Evolutionary conservation across 2,113 vertebrate species (phyloP).

Genomic region (Aspidoscelis tigris): DNA sequence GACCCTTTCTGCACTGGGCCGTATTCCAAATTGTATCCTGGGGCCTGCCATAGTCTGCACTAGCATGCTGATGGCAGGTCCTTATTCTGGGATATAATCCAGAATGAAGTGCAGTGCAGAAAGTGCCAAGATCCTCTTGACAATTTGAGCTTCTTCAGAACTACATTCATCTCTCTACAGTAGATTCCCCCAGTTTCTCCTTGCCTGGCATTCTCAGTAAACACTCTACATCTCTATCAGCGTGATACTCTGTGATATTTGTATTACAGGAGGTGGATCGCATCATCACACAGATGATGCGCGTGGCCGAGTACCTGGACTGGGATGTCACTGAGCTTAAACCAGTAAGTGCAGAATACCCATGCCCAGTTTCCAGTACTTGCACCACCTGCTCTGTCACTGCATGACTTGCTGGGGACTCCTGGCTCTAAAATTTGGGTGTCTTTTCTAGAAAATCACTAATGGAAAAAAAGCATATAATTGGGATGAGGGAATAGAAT

Average conservation of each 20-base stretch:
- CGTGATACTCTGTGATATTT: slow-evolving; percentile 2
- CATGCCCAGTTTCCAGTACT: no score
- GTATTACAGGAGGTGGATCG: slow-evolving; percentile 86
- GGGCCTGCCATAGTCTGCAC: no score
- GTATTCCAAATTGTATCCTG: no score
- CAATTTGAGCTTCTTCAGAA: background rate
- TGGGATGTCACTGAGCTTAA: slow-evolving; percentile 91
- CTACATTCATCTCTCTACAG: background rate
- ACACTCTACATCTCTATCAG: background rate
- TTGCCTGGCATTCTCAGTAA: background rate
- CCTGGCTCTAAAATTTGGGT: background rate
- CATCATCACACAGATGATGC: slow-evolving; percentile 92
- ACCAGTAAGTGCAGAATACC: slow-evolving; percentile 77
- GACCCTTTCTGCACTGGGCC: no score
- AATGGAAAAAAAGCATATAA: no score
- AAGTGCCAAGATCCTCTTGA: background rate
- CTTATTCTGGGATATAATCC: no score
- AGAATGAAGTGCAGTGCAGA: no score
- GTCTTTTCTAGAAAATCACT: no score
- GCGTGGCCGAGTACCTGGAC: slow-evolving; percentile 87
- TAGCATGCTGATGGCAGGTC: no score
- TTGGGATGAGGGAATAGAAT: no score
- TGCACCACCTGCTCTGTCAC: no score
- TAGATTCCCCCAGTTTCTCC: background rate
- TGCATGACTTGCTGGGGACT: background rate